Evolutionary conservation across 2,888 invertebrate genomes (phyloP).

Genomic region (Ecdyonurus torrentis): DNA sequence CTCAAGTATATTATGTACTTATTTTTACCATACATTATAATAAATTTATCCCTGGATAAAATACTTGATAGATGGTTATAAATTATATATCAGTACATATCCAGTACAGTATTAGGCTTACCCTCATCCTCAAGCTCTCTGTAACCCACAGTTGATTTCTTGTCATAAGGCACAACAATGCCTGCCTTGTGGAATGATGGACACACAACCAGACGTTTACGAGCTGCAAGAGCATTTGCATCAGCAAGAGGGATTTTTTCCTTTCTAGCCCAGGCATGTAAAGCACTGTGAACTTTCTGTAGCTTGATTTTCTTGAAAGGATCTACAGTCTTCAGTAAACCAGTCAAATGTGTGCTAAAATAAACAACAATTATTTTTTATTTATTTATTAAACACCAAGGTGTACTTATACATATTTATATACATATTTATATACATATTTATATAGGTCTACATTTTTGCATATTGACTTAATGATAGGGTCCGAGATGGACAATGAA

Average conservation of each 20-base stretch:
- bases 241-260: slow-evolving; percentile 37
- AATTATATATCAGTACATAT: too few relatives aligned
- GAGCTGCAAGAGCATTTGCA: slow-evolving; percentile 32
- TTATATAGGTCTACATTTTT: too few relatives aligned
- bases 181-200: slow-evolving; percentile 67
- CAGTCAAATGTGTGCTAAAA: slow-evolving; percentile 36
- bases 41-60: too few relatives aligned
- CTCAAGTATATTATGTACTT: too few relatives aligned
- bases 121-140: slow-evolving; percentile 51
- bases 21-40: too few relatives aligned
- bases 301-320: slow-evolving; percentile 48
- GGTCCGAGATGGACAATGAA: too few relatives aligned
- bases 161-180: slow-evolving; percentile 68
- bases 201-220: slow-evolving; percentile 44
- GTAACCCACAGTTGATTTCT: slow-evolving; percentile 71
- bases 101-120: too few relatives aligned
- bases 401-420: too few relatives aligned
- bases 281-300: slow-evolving; percentile 37
- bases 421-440: too few relatives aligned
- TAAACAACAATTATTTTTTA: slow-evolving; percentile 5
- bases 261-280: slow-evolving; percentile 44
- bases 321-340: slow-evolving; percentile 23
- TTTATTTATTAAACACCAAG: too few relatives aligned
- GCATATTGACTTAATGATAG: too few relatives aligned
- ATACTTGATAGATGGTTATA: too few relatives aligned